These are phyloP conservation scores for Meteorus colon DNA, from an alignment of 2,888 invertebrate genomes.

Conservation along the genomic window DNA sequence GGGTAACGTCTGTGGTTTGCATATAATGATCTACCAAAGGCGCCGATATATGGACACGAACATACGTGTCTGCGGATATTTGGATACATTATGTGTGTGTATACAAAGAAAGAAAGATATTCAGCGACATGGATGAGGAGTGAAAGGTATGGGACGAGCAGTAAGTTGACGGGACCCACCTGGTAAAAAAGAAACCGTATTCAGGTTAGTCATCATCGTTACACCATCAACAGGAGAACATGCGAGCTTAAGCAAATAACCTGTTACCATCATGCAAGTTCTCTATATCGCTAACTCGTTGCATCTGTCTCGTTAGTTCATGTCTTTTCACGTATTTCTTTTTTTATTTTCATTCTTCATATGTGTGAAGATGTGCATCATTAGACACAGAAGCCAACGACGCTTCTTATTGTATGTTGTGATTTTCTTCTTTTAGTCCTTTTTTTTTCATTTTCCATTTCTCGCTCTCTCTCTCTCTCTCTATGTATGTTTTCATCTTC, in stretches of 20 bases:
- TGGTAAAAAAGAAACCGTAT: constrained; percentile 50
- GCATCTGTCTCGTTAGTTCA: constrained; percentile 58
- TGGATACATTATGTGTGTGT: not conserved
- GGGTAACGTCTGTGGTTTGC: constrained; percentile 19
- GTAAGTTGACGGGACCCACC: constrained; percentile 57
- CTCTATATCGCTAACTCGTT: constrained; percentile 48
- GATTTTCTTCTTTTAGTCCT: constrained; percentile 21
- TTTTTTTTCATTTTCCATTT: constrained; percentile 18
- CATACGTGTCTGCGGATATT: constrained; percentile 4
- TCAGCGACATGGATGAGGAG: constrained; percentile 2
- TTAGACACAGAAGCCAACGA: constrained; percentile 12
- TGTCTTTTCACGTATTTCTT: constrained; percentile 44
- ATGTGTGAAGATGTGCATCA: constrained; percentile 9
- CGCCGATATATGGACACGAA: not conserved
- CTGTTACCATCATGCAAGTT: constrained; percentile 51
- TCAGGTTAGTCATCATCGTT: constrained; percentile 36
- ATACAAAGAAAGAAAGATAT: constrained; percentile 13
- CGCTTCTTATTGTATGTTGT: not conserved
- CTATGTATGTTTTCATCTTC: constrained; percentile 11
- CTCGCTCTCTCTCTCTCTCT: constrained; percentile 19
- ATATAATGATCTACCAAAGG: constrained; percentile 21
- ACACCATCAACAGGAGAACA: constrained; percentile 33
- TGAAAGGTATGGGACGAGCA: constrained; percentile 30
- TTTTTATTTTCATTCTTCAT: constrained; percentile 36
- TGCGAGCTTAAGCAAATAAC: constrained; percentile 54